phyloP scores from a whole-genome alignment of 2,797 vertebrate species.

The Sebastiscus albofasciatus region DNA sequence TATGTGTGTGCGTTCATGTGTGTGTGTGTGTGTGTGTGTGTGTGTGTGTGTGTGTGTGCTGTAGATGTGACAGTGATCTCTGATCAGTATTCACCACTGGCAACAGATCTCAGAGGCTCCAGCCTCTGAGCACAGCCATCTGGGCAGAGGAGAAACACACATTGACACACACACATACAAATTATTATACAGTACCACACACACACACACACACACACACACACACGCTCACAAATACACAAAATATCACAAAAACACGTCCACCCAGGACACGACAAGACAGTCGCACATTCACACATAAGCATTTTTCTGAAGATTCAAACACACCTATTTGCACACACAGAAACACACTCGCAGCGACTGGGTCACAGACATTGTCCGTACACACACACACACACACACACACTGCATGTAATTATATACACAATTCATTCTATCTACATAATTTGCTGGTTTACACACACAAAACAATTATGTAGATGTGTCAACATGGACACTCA shows the following conservation, averaged over 20 bases:
- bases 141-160: constrained; percentile 72
- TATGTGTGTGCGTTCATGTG: not conserved
- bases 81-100: constrained; percentile 84
- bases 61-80: constrained; percentile 76
- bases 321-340: not conserved
- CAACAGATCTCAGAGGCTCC: constrained; percentile 74
- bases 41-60: constrained; percentile 24
- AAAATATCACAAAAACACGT: constrained; percentile 38
- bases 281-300: constrained; percentile 29
- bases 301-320: constrained; percentile 1
- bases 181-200: constrained; percentile 60
- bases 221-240: constrained; percentile 26
- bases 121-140: constrained; percentile 76
- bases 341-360: not conserved
- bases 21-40: constrained; percentile 17
- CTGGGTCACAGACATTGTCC: constrained; percentile 20
- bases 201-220: constrained; percentile 32
- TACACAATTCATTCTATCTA: constrained; percentile 45
- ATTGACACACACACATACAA: constrained; percentile 58
- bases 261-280: constrained; percentile 30
- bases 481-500: constrained; percentile 48
- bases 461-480: constrained; percentile 51
- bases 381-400: not conserved
- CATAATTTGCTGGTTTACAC: constrained; percentile 52
- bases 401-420: constrained; percentile 30